phyloP scores from a whole-genome alignment of 1,140 invertebrate genomes.

The Calliphora vicina region DNA sequence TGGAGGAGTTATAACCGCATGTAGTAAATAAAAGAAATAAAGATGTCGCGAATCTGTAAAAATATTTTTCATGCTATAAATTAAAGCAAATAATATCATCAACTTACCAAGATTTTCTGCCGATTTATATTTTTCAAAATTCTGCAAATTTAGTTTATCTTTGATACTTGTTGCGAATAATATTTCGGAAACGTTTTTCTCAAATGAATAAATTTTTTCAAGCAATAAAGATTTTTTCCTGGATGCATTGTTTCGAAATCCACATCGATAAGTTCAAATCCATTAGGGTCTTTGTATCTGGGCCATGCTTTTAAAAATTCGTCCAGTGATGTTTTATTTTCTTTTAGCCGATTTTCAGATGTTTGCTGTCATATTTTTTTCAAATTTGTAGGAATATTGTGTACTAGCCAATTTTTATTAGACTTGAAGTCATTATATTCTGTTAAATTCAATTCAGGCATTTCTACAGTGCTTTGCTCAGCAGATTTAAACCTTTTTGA shows the following conservation, averaged over 20 bases:
- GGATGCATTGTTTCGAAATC: slow-evolving; percentile 27
- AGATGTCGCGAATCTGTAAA: slow-evolving; percentile 7
- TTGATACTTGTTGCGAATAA: slow-evolving; percentile 1
- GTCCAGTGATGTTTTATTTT: neutral
- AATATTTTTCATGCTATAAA: neutral
- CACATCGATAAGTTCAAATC: neutral
- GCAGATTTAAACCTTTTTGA: neutral
- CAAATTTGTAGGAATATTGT: neutral
- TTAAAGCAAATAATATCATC: neutral
- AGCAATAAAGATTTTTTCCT: slow-evolving; percentile 2
- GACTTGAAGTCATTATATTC: neutral
- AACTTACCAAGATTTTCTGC: neutral
- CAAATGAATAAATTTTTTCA: neutral
- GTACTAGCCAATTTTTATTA: neutral
- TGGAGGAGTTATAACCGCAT: slow-evolving; percentile 3
- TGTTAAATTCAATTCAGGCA: neutral
- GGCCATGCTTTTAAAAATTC: neutral
- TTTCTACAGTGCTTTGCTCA: neutral
- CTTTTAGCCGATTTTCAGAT: neutral
- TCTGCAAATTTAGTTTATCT: slow-evolving; percentile 15
- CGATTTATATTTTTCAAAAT: neutral
- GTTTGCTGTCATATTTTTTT: neutral
- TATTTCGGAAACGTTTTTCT: neutral
- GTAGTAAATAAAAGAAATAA: slow-evolving; percentile 25
- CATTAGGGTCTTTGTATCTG: neutral